These are phyloP conservation scores for Proisotoma minuta DNA, from an alignment of 2,888 invertebrate species.

Conservation along the genomic window DNA sequence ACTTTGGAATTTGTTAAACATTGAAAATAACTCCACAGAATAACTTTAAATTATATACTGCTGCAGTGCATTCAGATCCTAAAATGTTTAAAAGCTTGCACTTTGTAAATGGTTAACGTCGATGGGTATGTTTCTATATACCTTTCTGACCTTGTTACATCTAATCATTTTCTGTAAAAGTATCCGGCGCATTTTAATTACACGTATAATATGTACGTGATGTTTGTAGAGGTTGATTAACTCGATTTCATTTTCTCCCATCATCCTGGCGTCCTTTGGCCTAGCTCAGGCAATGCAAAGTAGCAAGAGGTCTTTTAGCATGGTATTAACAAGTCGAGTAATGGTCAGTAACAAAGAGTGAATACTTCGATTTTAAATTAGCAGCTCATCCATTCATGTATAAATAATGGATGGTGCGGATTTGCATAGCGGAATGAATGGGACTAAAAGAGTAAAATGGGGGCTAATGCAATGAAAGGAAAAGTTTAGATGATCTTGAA, in stretches of 20 bases:
- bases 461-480: neutral
- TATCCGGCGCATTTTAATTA: constrained; percentile 1
- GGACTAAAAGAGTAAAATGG: neutral
- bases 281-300: no score
- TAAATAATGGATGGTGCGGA: neutral
- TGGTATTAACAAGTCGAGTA: no score
- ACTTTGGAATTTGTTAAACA: no score
- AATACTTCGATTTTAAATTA: neutral
- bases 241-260: neutral
- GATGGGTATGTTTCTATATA: no score
- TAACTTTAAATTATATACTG: no score
- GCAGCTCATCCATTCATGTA: neutral
- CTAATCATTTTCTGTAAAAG: neutral
- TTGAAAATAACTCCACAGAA: no score
- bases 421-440: neutral
- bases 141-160: constrained; percentile 4
- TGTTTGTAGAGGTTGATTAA: neutral
- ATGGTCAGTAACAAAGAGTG: no score
- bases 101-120: no score
- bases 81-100: no score
- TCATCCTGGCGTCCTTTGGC: no score
- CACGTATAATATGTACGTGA: neutral
- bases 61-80: no score
- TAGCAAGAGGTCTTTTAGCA: no score
- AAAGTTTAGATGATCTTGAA: constrained; percentile 1